A percentile compares a stretch with the other conserved stretches of the same genome.
Conservation (phyloP, 1,140 invertebrate species). For the Sarcophaga bullata region DNA sequence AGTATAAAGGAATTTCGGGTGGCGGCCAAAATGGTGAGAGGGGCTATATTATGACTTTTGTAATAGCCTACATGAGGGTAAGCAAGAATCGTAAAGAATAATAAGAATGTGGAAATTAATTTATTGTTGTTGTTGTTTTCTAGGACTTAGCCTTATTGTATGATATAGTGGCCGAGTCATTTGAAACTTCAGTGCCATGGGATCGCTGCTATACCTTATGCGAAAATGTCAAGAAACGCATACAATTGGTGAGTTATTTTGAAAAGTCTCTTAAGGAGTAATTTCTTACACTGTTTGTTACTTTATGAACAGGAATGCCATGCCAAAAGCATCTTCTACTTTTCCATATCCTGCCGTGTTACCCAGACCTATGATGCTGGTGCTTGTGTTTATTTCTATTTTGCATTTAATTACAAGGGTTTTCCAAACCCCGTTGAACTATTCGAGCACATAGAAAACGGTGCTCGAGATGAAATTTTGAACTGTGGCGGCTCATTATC, state of each 20-base stretch:
- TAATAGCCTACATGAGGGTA: slow-evolving; percentile 97
- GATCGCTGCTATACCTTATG: slow-evolving; percentile 86
- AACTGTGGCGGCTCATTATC: slow-evolving; percentile 91
- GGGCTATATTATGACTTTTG: slow-evolving; percentile 96
- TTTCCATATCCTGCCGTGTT: slow-evolving; percentile 83
- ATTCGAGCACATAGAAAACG: slow-evolving; percentile 85
- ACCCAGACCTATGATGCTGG: slow-evolving; percentile 97
- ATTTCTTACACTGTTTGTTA: neutral
- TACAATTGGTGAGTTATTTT: slow-evolving; percentile 66
- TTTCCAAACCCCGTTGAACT: slow-evolving; percentile 77
- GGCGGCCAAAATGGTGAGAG: slow-evolving; percentile 93
- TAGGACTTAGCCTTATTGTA: slow-evolving; percentile 93
- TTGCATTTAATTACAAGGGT: slow-evolving; percentile 87
- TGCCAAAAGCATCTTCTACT: slow-evolving; percentile 71
- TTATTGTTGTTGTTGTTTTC: slow-evolving; percentile 46
- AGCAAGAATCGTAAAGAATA: slow-evolving; percentile 56
- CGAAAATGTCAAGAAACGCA: slow-evolving; percentile 86
- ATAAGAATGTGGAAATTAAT: neutral
- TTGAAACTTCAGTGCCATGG: slow-evolving; percentile 98
- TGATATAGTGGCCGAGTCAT: slow-evolving; percentile 92
- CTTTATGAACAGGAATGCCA: slow-evolving; percentile 73
- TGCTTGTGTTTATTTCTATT: slow-evolving; percentile 98
- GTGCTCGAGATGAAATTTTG: slow-evolving; percentile 92
- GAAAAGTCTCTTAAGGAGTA: neutral
- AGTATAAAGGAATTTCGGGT: slow-evolving; percentile 82